Conservation (phyloP, 2,113 vertebrate species). For the Corythaixoides concolor region DNA sequence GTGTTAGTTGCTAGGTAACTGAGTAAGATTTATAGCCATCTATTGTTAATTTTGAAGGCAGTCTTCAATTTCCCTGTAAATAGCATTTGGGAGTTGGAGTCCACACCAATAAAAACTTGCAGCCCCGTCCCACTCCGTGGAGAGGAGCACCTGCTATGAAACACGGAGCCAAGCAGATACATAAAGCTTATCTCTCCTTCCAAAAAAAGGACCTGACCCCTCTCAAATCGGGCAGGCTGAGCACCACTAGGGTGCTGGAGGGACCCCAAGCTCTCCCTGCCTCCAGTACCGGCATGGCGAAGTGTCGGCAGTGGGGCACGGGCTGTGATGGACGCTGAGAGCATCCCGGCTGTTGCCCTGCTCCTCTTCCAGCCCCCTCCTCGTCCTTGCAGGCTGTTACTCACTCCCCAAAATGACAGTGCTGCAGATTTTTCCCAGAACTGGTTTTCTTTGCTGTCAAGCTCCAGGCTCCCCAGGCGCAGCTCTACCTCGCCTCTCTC, state of each 20-base stretch:
- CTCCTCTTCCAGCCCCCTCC: not conserved
- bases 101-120: constrained; percentile 54
- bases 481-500: not conserved
- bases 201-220: not conserved
- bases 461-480: not conserved
- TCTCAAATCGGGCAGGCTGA: not conserved
- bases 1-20: constrained; percentile 82
- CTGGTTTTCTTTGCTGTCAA: not conserved
- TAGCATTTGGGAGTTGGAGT: constrained; percentile 66
- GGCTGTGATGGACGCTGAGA: not conserved
- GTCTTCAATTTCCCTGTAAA: constrained; percentile 70
- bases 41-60: constrained; percentile 78
- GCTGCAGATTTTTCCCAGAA: not conserved
- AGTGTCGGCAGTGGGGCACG: not conserved
- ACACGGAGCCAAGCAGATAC: not conserved
- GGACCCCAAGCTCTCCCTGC: not conserved
- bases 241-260: not conserved
- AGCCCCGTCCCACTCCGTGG: not conserved
- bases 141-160: constrained; percentile 29
- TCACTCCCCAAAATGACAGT: fast-evolving
- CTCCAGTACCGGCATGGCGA: not conserved
- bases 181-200: not conserved
- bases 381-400: not conserved
- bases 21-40: constrained; percentile 77
- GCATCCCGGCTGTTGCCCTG: fast-evolving